Conservation (phyloP, 2,797 vertebrate genomes). For the Helarctos malayanus region DNA sequence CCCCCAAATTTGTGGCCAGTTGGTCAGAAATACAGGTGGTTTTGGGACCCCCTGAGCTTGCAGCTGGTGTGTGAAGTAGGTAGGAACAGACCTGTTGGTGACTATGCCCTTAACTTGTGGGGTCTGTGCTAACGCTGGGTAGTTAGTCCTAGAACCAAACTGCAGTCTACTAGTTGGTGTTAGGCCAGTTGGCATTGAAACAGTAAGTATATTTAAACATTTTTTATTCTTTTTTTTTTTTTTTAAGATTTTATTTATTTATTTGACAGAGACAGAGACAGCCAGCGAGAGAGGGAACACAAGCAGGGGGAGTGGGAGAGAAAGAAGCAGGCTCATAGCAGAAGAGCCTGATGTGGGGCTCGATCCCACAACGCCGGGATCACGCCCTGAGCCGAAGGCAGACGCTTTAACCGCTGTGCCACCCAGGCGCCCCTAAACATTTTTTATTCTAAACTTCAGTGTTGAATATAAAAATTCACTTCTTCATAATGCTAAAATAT, state of each 20-base stretch:
- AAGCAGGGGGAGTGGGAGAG: no score
- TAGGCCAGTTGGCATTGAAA: neutral
- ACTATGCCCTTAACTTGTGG: neutral
- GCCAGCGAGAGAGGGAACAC: no score
- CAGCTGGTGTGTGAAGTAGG: neutral
- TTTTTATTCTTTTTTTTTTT: neutral
- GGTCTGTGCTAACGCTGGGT: neutral
- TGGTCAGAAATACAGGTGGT: neutral
- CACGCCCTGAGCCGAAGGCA: no score
- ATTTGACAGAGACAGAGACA: no score
- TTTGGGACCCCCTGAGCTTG: neutral
- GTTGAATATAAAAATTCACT: neutral
- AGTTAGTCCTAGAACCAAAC: neutral
- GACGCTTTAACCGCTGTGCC: no score
- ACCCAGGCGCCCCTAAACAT: no score
- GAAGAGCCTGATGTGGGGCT: no score
- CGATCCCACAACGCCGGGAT: no score
- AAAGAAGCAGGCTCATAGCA: no score
- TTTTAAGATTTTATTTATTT: no score
- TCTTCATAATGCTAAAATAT: neutral
- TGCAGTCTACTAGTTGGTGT: neutral
- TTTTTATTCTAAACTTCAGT: neutral
- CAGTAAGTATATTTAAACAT: neutral
- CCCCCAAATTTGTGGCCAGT: neutral
- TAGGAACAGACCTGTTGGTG: neutral